phyloP scores from a whole-genome alignment of 2,113 vertebrate genomes.

The Ranitomeya imitator region DNA sequence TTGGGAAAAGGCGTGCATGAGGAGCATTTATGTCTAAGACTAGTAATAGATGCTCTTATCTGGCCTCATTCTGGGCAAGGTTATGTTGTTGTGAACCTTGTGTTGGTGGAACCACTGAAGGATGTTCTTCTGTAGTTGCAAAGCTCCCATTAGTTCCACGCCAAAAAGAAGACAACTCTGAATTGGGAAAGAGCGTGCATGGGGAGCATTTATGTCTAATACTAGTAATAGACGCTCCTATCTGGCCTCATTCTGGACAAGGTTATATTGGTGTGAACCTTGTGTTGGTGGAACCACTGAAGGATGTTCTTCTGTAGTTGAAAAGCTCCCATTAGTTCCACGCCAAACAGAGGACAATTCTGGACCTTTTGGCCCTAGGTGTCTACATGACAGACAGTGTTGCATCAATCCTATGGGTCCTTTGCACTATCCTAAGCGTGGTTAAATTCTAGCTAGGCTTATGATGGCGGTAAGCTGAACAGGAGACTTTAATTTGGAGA shows the following conservation, averaged over 20 bases:
- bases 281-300: not conserved
- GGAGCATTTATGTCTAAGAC: not conserved
- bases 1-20: not conserved
- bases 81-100: not conserved
- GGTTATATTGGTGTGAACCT: not conserved
- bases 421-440: not conserved
- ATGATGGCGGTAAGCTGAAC: not conserved
- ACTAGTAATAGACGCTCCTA: not conserved
- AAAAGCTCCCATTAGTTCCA: not conserved
- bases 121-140: not conserved
- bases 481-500: not conserved
- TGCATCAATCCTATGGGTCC: not conserved
- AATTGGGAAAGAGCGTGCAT: not conserved
- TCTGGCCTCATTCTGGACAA: not conserved
- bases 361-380: not conserved
- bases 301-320: not conserved
- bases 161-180: not conserved
- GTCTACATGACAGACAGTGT: not conserved
- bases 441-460: not conserved
- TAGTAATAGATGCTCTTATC: not conserved
- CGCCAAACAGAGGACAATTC: not conserved
- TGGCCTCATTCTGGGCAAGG: not conserved
- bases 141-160: not conserved
- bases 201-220: too few relatives aligned
- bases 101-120: not conserved